Percentiles rank a stretch among this genome's conserved stretches.
Conservation (phyloP, 2,888 invertebrate species). For the Sinhomidia bicolor region DNA sequence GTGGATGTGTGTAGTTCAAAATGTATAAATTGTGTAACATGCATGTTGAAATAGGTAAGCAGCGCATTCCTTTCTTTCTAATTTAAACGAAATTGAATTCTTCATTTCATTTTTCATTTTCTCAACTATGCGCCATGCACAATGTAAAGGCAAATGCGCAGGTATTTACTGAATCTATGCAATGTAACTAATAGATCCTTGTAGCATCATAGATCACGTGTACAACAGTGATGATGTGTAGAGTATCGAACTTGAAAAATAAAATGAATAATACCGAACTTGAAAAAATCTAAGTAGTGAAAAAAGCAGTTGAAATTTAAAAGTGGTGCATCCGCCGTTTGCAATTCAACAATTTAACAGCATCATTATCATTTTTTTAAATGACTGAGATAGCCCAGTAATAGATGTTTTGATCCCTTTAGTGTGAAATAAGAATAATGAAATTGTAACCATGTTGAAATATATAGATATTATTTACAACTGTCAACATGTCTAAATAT, state of each 20-base stretch:
- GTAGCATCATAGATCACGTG: slow-evolving; percentile 1
- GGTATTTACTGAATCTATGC: background rate
- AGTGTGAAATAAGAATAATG: too few relatives aligned
- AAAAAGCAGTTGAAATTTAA: too few relatives aligned
- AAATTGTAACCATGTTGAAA: too few relatives aligned
- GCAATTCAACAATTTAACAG: too few relatives aligned
- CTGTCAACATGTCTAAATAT: background rate
- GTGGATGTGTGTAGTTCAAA: background rate
- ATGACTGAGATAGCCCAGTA: too few relatives aligned
- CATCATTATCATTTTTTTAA: too few relatives aligned
- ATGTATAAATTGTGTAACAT: background rate
- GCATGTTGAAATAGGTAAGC: background rate
- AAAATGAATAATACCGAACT: too few relatives aligned
- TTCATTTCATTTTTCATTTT: slow-evolving; percentile 47
- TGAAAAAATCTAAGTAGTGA: too few relatives aligned
- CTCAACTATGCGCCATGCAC: background rate
- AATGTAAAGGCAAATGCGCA: background rate
- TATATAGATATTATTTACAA: too few relatives aligned
- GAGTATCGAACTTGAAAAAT: too few relatives aligned
- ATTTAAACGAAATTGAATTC: slow-evolving; percentile 47
- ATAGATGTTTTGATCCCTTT: too few relatives aligned
- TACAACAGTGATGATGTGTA: background rate
- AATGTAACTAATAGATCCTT: background rate
- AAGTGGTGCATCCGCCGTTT: too few relatives aligned
- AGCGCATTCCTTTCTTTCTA: slow-evolving; percentile 35